phyloP scores from a whole-genome alignment of 2,888 invertebrate species.

The Micoletzkya japonica region DNA sequence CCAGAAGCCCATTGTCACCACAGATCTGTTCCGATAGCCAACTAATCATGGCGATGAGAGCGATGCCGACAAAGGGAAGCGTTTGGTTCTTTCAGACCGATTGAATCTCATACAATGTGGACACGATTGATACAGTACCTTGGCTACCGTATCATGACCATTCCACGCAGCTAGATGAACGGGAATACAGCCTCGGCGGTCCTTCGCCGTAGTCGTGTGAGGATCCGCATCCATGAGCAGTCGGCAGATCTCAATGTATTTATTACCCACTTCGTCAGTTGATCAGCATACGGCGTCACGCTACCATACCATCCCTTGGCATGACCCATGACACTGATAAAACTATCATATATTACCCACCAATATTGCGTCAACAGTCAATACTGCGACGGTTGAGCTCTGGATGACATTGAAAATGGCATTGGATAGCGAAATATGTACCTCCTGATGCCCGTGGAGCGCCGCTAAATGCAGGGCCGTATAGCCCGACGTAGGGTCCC shows the following conservation, averaged over 20 bases:
- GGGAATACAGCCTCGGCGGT: conserved; percentile 52
- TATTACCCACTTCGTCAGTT: neutral
- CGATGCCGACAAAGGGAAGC: too few relatives aligned
- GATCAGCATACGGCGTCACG: conserved; percentile 47
- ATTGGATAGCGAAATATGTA: conserved; percentile 67
- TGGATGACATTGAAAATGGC: too few relatives aligned
- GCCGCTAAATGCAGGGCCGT: conserved; percentile 79
- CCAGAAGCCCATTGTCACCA: too few relatives aligned
- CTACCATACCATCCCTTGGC: neutral
- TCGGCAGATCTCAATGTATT: conserved; percentile 18
- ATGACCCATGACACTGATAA: too few relatives aligned
- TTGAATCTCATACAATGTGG: too few relatives aligned
- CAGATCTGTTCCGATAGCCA: too few relatives aligned
- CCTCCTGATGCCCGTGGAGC: conserved; percentile 74
- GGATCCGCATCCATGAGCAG: conserved; percentile 48
- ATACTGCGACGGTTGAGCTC: too few relatives aligned
- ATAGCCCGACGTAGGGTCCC: conserved; percentile 42
- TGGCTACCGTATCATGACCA: conserved; percentile 50
- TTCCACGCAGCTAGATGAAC: conserved; percentile 60
- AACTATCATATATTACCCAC: too few relatives aligned
- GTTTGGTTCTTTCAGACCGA: too few relatives aligned
- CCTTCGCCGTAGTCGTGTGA: conserved; percentile 38
- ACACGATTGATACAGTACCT: conserved; percentile 31
- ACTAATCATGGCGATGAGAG: too few relatives aligned
- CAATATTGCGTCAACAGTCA: neutral